Percentiles rank a stretch among this genome's conserved stretches.
Conservation (phyloP, 2,888 invertebrate species). For the Stenodera caucasica region DNA sequence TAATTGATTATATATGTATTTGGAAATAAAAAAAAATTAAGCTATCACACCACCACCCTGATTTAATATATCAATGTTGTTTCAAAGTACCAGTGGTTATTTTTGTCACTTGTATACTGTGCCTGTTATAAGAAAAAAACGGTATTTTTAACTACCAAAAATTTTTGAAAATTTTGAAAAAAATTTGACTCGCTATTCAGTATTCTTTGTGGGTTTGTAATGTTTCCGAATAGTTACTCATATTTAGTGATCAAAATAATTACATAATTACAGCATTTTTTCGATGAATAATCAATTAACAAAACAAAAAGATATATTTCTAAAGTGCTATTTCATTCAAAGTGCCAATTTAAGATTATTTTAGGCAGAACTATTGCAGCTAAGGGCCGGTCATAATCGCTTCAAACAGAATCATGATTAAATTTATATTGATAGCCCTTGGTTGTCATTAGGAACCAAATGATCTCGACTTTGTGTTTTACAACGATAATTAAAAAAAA, state of each 20-base stretch:
- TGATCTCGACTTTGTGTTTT: constrained; percentile 54
- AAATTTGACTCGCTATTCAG: constrained; percentile 47
- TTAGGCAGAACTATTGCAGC: constrained; percentile 38
- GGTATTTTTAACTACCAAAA: constrained; percentile 48
- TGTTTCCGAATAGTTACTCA: constrained; percentile 26
- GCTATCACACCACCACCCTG: neutral
- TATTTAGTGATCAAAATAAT: constrained; percentile 31
- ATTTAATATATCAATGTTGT: constrained; percentile 51
- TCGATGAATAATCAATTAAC: constrained; percentile 21
- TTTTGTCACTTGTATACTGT: constrained; percentile 53
- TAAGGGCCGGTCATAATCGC: constrained; percentile 13
- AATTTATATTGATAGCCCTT: neutral
- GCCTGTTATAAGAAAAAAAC: constrained; percentile 49
- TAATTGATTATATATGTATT: neutral
- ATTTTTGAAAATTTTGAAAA: constrained; percentile 32
- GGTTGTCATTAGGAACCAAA: constrained; percentile 35
- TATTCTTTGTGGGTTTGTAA: constrained; percentile 50
- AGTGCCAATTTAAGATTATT: constrained; percentile 56
- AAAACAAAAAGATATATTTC: constrained; percentile 12
- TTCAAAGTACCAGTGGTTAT: constrained; percentile 51
- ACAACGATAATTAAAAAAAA: constrained; percentile 43
- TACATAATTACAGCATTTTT: constrained; percentile 39
- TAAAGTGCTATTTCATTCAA: constrained; percentile 55
- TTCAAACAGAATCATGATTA: constrained; percentile 11
- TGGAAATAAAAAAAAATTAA: too few relatives aligned